Conservation (phyloP, 2,797 vertebrate species). For the Ctenopoma multispine region DNA sequence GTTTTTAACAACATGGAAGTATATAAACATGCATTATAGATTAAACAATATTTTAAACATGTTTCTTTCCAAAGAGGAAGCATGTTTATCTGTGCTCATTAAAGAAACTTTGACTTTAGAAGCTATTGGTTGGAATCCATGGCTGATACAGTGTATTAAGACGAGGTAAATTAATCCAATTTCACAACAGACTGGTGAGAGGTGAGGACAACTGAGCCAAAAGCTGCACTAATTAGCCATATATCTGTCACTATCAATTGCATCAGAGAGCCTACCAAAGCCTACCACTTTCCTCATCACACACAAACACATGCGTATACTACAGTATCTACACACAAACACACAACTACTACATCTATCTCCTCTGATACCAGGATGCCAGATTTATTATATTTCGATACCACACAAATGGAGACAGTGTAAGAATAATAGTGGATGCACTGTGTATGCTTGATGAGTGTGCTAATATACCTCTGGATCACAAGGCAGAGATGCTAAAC, state of each 20-base stretch:
- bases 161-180: slow-evolving; percentile 81
- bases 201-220: slow-evolving; percentile 75
- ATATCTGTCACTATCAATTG: slow-evolving; percentile 74
- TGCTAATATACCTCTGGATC: slow-evolving; percentile 74
- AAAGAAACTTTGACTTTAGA: slow-evolving; percentile 54
- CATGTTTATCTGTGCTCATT: slow-evolving; percentile 44
- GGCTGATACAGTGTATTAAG: slow-evolving; percentile 50
- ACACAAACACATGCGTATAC: slow-evolving; percentile 33
- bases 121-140: slow-evolving; percentile 56
- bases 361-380: neutral
- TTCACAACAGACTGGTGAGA: slow-evolving; percentile 70
- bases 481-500: slow-evolving; percentile 70
- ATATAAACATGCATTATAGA: slow-evolving; percentile 11
- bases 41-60: slow-evolving; percentile 29
- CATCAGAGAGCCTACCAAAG: slow-evolving; percentile 61
- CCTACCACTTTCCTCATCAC: slow-evolving; percentile 35
- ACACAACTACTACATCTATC: neutral
- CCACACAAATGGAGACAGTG: slow-evolving; percentile 10
- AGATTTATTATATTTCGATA: neutral
- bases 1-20: slow-evolving; percentile 6
- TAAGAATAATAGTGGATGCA: slow-evolving; percentile 18
- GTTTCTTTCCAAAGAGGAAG: slow-evolving; percentile 19
- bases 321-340: neutral
- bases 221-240: slow-evolving; percentile 75
- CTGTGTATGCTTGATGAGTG: slow-evolving; percentile 61